phyloP scores from a whole-genome alignment of 2,113 vertebrate species.

The Zosterops borbonicus region DNA sequence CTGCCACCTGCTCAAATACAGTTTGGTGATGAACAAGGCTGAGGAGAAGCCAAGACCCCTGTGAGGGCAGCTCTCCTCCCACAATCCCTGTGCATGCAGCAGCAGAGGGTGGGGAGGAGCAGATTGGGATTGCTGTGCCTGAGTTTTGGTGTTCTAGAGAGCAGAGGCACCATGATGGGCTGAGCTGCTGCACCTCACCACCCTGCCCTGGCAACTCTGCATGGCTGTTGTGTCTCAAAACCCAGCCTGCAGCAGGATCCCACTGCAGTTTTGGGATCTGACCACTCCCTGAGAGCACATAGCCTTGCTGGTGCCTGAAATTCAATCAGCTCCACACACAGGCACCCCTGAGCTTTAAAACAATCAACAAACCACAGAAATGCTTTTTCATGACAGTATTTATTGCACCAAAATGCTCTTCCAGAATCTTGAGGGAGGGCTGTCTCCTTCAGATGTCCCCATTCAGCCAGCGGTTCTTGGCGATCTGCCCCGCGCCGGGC shows the following conservation, averaged over 20 bases:
- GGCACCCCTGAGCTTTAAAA: not conserved
- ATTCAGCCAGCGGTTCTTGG: conserved; percentile 76
- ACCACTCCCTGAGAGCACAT: not conserved
- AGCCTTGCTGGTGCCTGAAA: not conserved
- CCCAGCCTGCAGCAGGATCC: not conserved
- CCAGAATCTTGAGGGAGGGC: not conserved
- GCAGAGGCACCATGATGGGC: not conserved
- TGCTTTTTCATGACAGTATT: not conserved
- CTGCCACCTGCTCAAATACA: not conserved
- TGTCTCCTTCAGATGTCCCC: conserved; percentile 9
- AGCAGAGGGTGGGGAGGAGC: not conserved
- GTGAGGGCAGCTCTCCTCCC: not conserved
- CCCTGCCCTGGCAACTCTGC: not conserved
- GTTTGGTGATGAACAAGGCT: not conserved
- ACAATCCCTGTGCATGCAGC: rapidly evolving
- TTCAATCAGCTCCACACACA: not conserved
- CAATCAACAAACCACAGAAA: not conserved
- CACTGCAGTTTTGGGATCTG: not conserved
- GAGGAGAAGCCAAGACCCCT: not conserved
- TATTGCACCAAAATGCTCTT: not conserved
- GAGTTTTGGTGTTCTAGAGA: not conserved
- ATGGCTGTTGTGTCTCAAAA: not conserved
- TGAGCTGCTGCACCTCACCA: not conserved
- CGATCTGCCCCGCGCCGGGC: conserved; percentile 66
- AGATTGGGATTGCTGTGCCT: not conserved